phyloP scores from a whole-genome alignment of 2,113 vertebrate genomes.

The Canis aureus region DNA sequence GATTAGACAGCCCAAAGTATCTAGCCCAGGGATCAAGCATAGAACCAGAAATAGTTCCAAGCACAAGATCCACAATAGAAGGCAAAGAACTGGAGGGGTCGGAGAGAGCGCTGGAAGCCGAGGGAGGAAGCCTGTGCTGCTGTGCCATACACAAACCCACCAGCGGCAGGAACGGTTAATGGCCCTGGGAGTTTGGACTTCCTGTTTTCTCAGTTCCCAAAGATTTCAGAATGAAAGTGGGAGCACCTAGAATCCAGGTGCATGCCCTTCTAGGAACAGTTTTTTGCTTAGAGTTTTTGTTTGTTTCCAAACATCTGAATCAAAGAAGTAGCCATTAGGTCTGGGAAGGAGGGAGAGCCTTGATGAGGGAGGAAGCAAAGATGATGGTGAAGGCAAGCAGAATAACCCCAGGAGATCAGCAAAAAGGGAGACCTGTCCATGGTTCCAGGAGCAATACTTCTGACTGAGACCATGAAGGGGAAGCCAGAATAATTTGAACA shows the following conservation, averaged over 20 bases:
- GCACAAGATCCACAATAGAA: neutral
- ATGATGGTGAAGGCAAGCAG: neutral
- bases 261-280: neutral
- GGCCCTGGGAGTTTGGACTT: neutral
- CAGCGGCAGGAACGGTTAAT: neutral
- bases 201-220: slow-evolving; percentile 15
- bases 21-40: neutral
- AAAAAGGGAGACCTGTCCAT: neutral
- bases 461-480: neutral
- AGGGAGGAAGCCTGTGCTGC: neutral
- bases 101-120: neutral
- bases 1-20: neutral
- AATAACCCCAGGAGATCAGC: neutral
- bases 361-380: neutral
- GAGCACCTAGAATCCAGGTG: neutral
- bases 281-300: slow-evolving; percentile 16
- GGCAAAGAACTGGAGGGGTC: neutral
- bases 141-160: neutral
- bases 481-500: neutral
- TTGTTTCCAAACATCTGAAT: slow-evolving; percentile 50
- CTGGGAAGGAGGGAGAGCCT: neutral
- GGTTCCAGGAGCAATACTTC: neutral
- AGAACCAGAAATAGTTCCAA: slow-evolving; percentile 33
- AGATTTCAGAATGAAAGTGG: neutral
- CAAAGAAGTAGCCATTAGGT: neutral